Percentiles rank a stretch among this genome's conserved stretches.
Evolutionary conservation across 2,888 invertebrate genomes (phyloP).

Genomic region (Serripes groenlandicus): DNA sequence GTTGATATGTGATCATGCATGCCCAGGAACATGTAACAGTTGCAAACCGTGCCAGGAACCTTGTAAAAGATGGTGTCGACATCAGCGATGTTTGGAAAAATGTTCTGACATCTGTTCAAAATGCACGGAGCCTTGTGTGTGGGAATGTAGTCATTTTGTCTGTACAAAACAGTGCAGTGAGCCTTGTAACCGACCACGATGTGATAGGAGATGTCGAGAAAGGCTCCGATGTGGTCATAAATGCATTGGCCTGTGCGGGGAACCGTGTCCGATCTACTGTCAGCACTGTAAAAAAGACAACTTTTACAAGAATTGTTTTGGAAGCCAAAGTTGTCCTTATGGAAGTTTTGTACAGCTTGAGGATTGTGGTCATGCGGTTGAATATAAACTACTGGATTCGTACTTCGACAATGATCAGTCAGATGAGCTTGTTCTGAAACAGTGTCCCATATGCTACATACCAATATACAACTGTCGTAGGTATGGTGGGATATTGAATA

Average conservation of each 20-base stretch:
- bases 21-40: slow-evolving; percentile 53
- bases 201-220: slow-evolving; percentile 68
- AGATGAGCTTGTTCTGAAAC: too few species aligned
- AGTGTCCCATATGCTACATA: too few species aligned
- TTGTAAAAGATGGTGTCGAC: slow-evolving; percentile 56
- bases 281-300: slow-evolving; percentile 87
- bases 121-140: slow-evolving; percentile 85
- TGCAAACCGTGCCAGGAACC: slow-evolving; percentile 48
- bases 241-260: slow-evolving; percentile 91
- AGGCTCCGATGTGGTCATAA: slow-evolving; percentile 68
- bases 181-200: slow-evolving; percentile 83
- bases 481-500: too few species aligned
- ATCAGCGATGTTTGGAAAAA: slow-evolving; percentile 72
- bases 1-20: slow-evolving; percentile 64
- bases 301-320: slow-evolving; percentile 84
- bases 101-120: slow-evolving; percentile 81
- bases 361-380: slow-evolving; percentile 83
- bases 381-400: slow-evolving; percentile 83
- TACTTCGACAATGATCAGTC: slow-evolving; percentile 88
- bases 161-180: slow-evolving; percentile 83
- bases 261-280: slow-evolving; percentile 90
- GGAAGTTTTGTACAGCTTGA: slow-evolving; percentile 77
- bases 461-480: too few species aligned
- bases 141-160: slow-evolving; percentile 81
- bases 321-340: slow-evolving; percentile 88